Base-by-base conservation (phyloP, 1,140 invertebrate species). In the Pantala flavescens region DNA sequence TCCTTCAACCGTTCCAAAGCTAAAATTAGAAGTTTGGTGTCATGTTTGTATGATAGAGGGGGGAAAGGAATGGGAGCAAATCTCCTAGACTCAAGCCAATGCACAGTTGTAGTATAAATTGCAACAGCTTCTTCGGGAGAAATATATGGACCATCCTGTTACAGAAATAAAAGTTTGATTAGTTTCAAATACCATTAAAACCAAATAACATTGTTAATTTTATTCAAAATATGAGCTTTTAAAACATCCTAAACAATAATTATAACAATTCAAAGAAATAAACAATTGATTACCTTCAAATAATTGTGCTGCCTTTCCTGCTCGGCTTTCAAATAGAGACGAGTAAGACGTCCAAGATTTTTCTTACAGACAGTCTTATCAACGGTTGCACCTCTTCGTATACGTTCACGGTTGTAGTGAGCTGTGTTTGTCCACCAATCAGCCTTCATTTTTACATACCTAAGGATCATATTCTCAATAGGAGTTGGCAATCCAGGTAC, bases 341-440 rank as follows among this genome's bases (percentile, higher is more conserved):
- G 87, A 0, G 98, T 99, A 7, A 99, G 84, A 28, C 98, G 87
- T 10, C 98, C 98, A 70, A 99, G 87, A 86, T 99, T 99, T 84
- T 99, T 99, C 83, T 99, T 99, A 83, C 98, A 99, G 0, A 99
- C 98, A 0, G 98, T 99, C 83, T 99, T 99, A 82, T 99, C 98
- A 23, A 99, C 97, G 0, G 95, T 97, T 21, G 94, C 95, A 49
- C 95, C 95, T 75, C 94, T 88, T 0, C 95, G 87, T 70, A 98
- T 97, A 78, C 98, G 87, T 84, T 99, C 98, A 24, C 98, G 88
- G 85, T 99, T 99, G 82, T 99, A 99, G 85, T 99, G 98, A 0
- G 98, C 98, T 0, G 98, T 99, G 83, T 99, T 99, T 0, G 98
- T 99, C 98, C 98, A 99, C 98, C 98, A 99, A 84, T 99, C 98